Evolutionary conservation across 2,797 vertebrate species (phyloP), one percentile per base, ranked within the genome.

Genomic region (Phyllotis vaccarum): DNA sequence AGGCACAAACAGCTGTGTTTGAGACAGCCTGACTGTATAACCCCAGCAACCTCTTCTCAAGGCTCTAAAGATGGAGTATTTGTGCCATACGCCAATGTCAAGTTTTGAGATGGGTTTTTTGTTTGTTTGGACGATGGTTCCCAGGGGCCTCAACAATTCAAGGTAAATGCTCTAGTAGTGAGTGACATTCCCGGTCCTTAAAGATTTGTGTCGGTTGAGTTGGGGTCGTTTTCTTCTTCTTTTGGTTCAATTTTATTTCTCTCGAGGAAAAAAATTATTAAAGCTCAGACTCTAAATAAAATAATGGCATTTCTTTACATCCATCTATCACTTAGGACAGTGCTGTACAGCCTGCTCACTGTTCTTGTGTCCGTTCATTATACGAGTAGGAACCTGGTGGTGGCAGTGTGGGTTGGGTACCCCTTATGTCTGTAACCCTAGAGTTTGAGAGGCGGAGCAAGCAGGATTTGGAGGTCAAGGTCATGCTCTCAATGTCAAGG

Each of bases 261-360:
- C 10, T 34, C 81, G 17, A 86, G 79, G n/a, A 93, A 91, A 43
- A 64, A 75, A 54, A 58, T 40, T 78, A 54, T 89, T 86, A 82
- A 91, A 66, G 60, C 37, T 93, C 37, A 94, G 46, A n/a, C 22
- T 87, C 72, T 87, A 21, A 56, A 78, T 82, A 86, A 76, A 75
- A 74, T 49, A 74, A 24, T 79, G 31, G 5, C 29, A 60, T 85
- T 46, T 24, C 46, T 56, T 66, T 58, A 72, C 24, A 56, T 52
- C 58, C 37, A 19, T 40, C 0, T 46, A 2, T 49, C 58, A 29
- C 75, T 46, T 29, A 62, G 78, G 58, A 5, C 21, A 37, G 34
- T 37, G 4, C 78, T 46, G 10, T 34, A 5, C 22, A 37, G 27
- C 54, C 34, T 37, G n/a, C 74, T 74, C 43, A 29, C 27, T 19